Conservation (phyloP, 1,140 invertebrate species). For the Diprion similis region DNA sequence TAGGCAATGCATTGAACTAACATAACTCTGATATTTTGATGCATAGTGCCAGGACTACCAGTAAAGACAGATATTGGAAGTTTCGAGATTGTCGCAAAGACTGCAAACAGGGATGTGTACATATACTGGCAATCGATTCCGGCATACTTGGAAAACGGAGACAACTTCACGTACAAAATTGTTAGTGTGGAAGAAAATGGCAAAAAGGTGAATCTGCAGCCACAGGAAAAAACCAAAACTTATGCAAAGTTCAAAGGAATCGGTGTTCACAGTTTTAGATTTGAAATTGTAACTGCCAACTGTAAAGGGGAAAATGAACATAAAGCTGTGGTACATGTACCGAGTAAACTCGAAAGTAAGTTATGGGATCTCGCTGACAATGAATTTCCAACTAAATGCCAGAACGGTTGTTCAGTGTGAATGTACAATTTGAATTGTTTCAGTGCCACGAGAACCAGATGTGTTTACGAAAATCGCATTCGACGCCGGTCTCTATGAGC, state of each 20-base stretch:
- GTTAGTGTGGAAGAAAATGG: slow-evolving; percentile 53
- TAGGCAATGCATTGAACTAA: background rate
- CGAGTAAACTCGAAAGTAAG: slow-evolving; percentile 65
- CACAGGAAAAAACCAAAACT: slow-evolving; percentile 57
- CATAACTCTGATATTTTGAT: slow-evolving; percentile 20
- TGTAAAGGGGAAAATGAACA: slow-evolving; percentile 64
- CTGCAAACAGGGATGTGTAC: slow-evolving; percentile 63
- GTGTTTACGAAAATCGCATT: slow-evolving; percentile 74
- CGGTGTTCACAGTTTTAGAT: slow-evolving; percentile 57
- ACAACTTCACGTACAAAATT: slow-evolving; percentile 61
- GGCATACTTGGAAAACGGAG: slow-evolving; percentile 66
- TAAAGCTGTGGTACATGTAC: slow-evolving; percentile 67
- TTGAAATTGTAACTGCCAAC: slow-evolving; percentile 66
- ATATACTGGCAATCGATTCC: slow-evolving; percentile 76
- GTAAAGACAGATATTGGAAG: slow-evolving; percentile 70
- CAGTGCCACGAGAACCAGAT: slow-evolving; percentile 60
- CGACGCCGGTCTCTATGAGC: slow-evolving; percentile 70
- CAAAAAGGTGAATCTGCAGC: slow-evolving; percentile 36
- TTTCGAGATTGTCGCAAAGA: slow-evolving; percentile 67
- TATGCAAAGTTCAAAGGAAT: slow-evolving; percentile 65
- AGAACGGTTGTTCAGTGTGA: background rate
- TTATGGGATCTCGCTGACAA: slow-evolving; percentile 25
- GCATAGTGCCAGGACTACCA: slow-evolving; percentile 63
- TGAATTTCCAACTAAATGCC: slow-evolving; percentile 15
- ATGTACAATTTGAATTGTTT: slow-evolving; percentile 39